Evolutionary conservation across 2,888 invertebrate genomes (phyloP), one percentile per base, ranked within the genome.

Genomic region (Macrophya alboannulata): DNA sequence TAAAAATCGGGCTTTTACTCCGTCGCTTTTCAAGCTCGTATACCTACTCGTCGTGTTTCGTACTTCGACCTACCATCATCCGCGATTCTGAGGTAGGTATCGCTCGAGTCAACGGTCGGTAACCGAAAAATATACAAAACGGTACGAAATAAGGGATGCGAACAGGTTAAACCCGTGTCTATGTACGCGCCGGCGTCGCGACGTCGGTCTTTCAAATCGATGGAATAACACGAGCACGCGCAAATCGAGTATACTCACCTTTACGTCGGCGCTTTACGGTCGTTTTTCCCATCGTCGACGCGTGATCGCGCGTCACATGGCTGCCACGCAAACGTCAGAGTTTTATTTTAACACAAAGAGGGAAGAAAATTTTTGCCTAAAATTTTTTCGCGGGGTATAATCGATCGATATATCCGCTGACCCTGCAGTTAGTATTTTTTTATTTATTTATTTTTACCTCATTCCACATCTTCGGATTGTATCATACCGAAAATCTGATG

Each of bases 231-330:
- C 59, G 72, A 40, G 55, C 87, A 85, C 81, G 84, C 86, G 82
- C 86, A 85, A 83, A 48, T 76, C 21, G 5, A 4, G 15, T 31
- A n/a, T n/a, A 31, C 40, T 45, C 9, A 4, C 21, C 43, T 17
- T 65, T 12, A 37, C 82, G 82, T 82, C 82, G 68, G 65, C 68
- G 62, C 82, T 51, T 15, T 62, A 10, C 25, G 82, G 0, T 82
- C 55, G 77, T 77, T 77, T 77, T 43, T 72, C 31, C 77, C 74
- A 31, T 81, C 88, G 88, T 89, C 89, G 89, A 62, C 88, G 90
- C 87, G 89, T 88, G 87, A 88, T 88, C 87, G 86, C 87, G 83
- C 86, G 88, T 90, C 91, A 90, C 89, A 91, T 90, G 90, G 90
- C 88, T 88, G 87, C 88, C 88, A 88, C 88, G 89, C 87, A 89